Evolutionary conservation across 2,797 vertebrate genomes (phyloP).

Genomic region (Okamejei kenojei): DNA sequence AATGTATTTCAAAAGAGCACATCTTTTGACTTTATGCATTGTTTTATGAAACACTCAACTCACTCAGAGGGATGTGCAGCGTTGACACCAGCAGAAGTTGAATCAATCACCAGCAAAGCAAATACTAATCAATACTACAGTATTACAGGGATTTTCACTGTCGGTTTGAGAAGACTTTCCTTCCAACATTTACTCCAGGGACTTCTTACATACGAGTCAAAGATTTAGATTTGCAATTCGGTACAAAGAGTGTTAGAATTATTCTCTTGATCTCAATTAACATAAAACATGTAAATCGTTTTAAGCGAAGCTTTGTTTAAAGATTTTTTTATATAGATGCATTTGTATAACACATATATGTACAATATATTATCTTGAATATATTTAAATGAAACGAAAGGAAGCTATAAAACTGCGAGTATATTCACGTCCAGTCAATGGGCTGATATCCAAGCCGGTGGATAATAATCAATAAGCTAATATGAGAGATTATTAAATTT

Average conservation of each 20-base stretch:
- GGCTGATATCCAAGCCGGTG: not conserved
- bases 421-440: not conserved
- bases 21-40: not conserved
- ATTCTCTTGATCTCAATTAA: not conserved
- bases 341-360: no score
- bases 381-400: not conserved
- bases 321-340: not conserved
- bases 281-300: not conserved
- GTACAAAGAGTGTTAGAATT: not conserved
- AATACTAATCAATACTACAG: not conserved
- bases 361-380: no score
- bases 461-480: not conserved
- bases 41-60: not conserved
- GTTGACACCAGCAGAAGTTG: not conserved
- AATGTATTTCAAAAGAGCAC: not conserved
- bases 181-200: conserved; percentile 13
- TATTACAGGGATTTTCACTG: conserved; percentile 9
- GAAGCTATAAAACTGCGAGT: not conserved
- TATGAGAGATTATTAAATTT: not conserved
- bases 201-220: not conserved
- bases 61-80: no score
- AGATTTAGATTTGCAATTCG: not conserved
- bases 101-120: conserved; percentile 16
- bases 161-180: not conserved
- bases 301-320: not conserved